A percentile compares a stretch with the other conserved stretches of the same genome.
These are phyloP conservation scores for Tetrapedia diversipes DNA, from an alignment of 2,888 invertebrate species.

Conservation along the genomic window DNA sequence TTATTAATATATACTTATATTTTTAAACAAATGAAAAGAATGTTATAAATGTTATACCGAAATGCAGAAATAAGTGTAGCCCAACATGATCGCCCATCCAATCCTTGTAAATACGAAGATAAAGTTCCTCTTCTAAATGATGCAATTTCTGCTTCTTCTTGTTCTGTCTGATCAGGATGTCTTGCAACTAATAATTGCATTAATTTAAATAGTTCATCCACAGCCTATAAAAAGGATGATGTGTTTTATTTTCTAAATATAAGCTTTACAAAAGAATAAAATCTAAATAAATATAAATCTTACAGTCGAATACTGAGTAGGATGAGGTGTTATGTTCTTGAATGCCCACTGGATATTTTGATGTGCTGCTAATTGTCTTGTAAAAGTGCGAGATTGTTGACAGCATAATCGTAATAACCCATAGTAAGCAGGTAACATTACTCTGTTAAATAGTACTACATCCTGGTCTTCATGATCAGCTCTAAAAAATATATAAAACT, in stretches of 20 bases:
- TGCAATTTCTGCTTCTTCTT: constrained; percentile 92
- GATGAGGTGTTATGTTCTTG: constrained; percentile 97
- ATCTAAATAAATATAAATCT: constrained; percentile 61
- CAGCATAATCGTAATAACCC: constrained; percentile 95
- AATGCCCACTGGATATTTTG: constrained; percentile 99
- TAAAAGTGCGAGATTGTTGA: constrained; percentile 93
- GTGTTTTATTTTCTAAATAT: neutral
- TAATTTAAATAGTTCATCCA: constrained; percentile 95
- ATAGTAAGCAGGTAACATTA: constrained; percentile 96
- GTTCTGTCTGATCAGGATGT: constrained; percentile 90
- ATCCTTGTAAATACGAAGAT: constrained; percentile 93
- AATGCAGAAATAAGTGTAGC: constrained; percentile 96
- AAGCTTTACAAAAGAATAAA: neutral
- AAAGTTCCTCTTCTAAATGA: constrained; percentile 93
- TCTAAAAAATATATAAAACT: constrained; percentile 83
- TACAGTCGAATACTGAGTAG: constrained; percentile 94
- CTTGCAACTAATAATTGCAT: constrained; percentile 95
- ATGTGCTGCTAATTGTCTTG: constrained; percentile 93
- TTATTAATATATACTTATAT: neutral
- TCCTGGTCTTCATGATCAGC: constrained; percentile 99
- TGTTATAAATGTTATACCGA: constrained; percentile 70
- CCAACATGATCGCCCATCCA: constrained; percentile 96
- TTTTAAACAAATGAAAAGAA: neutral
- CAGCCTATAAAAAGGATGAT: constrained; percentile 85
- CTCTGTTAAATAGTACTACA: constrained; percentile 95